Evolutionary conservation across 2,113 vertebrate species (phyloP), one percentile per base, ranked within the genome.

Genomic region (Alces alces): DNA sequence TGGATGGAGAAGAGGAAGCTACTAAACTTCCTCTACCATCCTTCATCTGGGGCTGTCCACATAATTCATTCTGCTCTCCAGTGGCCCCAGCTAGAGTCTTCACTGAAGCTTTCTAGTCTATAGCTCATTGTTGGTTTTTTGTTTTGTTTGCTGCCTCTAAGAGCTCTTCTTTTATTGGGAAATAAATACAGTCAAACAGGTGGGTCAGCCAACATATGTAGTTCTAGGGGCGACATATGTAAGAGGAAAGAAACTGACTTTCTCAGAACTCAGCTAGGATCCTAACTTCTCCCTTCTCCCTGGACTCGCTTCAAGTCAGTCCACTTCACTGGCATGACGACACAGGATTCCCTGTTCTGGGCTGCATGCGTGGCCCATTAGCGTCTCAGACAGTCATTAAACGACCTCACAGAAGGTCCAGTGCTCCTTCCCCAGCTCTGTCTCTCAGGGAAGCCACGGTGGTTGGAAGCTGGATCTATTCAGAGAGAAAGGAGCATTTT

Each of bases 81-180:
- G n/a, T 28, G 58, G 80, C 28, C 30, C 80, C 39, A 93, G 39
- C 55, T 92, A 83, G 82, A 91, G 76, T 57, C 36, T 70, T 76
- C 83, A 64, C 21, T 8, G 19, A 47, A 83, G 25, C 21, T 82
- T 84, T 78, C 54, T 61, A 83, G 25, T 58, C 58, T 70, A 54
- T 33, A 87, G 33, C 25, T 93, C 50, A 50, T 12, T 52, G 47
- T 21, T 50, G 76, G 45, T 17, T 33, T 79, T 47, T 79, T 80
- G 16, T 80, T 80, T 50, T 50, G 78, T 33, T 79, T 80, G 45
- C 15, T 98, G 96, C 91, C 64, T 96, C 61, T 89, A 89, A 85
- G 93, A 91, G 97, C 55, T 84, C 92, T 96, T 94, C 97, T 92
- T 99, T 99, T 80, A 99, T 99, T 99, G 94, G 98, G 98, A 98